Percentiles rank a stretch among this genome's conserved stretches.
Evolutionary conservation across 2,888 invertebrate genomes (phyloP).

Genomic region (Eupelmus urozonus): DNA sequence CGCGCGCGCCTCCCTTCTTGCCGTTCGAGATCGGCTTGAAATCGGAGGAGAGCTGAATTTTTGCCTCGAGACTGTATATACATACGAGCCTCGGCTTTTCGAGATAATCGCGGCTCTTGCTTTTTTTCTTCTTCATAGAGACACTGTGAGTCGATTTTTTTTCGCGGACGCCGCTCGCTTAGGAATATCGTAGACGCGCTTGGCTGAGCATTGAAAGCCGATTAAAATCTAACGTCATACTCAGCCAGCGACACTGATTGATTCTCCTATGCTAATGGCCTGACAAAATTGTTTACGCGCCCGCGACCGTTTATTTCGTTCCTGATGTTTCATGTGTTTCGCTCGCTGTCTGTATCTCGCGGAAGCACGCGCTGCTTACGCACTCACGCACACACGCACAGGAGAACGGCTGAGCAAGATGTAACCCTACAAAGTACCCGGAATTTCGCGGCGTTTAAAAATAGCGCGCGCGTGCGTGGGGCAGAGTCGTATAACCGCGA

Average conservation of each 20-base stretch:
- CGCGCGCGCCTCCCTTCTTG: too few species aligned
- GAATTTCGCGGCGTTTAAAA: slow-evolving; percentile 29
- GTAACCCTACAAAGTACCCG: slow-evolving; percentile 26
- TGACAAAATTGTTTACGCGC: neutral
- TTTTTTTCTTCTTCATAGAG: slow-evolving; percentile 6
- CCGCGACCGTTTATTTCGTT: neutral
- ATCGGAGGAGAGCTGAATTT: slow-evolving; percentile 13
- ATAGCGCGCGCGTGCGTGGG: neutral
- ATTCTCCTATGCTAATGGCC: slow-evolving; percentile 8
- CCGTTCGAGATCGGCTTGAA: slow-evolving; percentile 25
- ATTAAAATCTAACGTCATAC: slow-evolving; percentile 3
- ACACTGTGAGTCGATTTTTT: too few species aligned
- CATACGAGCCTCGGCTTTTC: neutral
- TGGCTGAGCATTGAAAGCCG: neutral
- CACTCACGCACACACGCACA: too few species aligned
- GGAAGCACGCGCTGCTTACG: too few species aligned
- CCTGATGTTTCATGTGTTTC: too few species aligned
- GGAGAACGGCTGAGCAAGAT: too few species aligned
- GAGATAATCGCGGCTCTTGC: neutral
- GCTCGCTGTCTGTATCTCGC: too few species aligned
- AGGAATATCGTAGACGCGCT: neutral
- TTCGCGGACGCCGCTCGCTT: too few species aligned
- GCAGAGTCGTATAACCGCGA: neutral
- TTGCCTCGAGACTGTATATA: neutral
- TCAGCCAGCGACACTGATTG: slow-evolving; percentile 12